Evolutionary conservation across 2,113 vertebrate species (phyloP).

Genomic region (Struthidea cinerea): DNA sequence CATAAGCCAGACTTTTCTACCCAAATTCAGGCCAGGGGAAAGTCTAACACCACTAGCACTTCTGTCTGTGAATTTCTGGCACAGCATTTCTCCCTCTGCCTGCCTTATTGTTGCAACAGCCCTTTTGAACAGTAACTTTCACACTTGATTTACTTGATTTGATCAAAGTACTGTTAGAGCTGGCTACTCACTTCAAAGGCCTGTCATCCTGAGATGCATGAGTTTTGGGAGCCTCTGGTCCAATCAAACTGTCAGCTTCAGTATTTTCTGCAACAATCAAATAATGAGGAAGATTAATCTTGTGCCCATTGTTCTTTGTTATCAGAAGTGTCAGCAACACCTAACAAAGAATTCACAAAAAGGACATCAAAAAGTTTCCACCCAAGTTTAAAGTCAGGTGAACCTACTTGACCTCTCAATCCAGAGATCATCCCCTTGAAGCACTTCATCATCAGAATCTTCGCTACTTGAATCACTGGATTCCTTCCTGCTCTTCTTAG

Average conservation of each 20-base stretch:
- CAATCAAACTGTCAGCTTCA: constrained; percentile 84
- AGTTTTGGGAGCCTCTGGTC: constrained; percentile 92
- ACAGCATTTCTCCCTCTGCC: not conserved
- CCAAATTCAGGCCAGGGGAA: not conserved
- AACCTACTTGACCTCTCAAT: constrained; percentile 86
- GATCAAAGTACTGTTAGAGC: not conserved
- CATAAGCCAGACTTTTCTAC: not conserved
- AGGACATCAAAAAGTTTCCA: not conserved
- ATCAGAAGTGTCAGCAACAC: not conserved
- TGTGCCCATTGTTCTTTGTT: not conserved
- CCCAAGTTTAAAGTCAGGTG: not conserved
- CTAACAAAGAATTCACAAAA: not conserved
- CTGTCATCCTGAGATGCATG: constrained; percentile 89
- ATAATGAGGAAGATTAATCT: not conserved
- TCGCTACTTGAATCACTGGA: constrained; percentile 88
- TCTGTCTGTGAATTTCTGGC: not conserved
- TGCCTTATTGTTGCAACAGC: not conserved
- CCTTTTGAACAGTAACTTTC: not conserved
- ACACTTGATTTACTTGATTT: not conserved
- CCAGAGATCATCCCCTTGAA: constrained; percentile 80
- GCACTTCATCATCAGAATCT: constrained; percentile 80
- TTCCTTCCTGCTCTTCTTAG: constrained; percentile 84
- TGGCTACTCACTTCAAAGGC: constrained; percentile 87
- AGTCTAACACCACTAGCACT: not conserved
- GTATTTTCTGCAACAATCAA: constrained; percentile 59